A percentile compares a stretch with the other conserved stretches of the same genome.
phyloP scores from a whole-genome alignment of 1,140 invertebrate genomes.

The Pectinophora gossypiella region DNA sequence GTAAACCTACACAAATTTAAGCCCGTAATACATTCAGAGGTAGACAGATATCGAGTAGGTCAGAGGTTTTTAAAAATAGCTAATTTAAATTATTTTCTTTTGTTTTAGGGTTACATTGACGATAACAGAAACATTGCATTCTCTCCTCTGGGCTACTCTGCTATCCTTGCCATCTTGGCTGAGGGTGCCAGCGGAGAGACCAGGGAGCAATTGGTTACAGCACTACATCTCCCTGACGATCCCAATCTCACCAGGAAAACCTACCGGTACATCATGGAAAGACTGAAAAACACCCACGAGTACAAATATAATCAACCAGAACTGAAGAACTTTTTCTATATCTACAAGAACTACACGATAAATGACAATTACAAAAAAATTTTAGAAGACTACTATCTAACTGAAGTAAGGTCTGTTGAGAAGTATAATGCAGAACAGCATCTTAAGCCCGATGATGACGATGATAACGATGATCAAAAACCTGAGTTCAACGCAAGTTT shows the following conservation, averaged over 20 bases:
- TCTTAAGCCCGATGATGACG: conserved; percentile 41
- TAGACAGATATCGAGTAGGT: too few species aligned
- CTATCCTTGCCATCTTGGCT: conserved; percentile 77
- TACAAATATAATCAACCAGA: conserved; percentile 75
- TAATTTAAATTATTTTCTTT: conserved; percentile 9
- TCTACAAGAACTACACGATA: conserved; percentile 79
- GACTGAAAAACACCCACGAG: conserved; percentile 73
- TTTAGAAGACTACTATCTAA: conserved; percentile 76
- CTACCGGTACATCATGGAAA: conserved; percentile 69
- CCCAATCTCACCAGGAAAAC: conserved; percentile 59
- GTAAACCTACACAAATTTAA: too few species aligned
- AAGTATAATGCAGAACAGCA: conserved; percentile 51
- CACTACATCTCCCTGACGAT: conserved; percentile 76
- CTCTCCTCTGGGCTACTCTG: conserved; percentile 78
- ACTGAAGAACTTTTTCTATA: conserved; percentile 80
- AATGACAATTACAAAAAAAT: conserved; percentile 77
- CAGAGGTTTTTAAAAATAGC: too few species aligned
- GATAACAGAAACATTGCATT: conserved; percentile 78
- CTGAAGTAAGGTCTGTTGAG: conserved; percentile 77
- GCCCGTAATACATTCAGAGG: too few species aligned
- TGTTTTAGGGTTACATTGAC: conserved; percentile 71
- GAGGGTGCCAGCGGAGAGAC: conserved; percentile 78
- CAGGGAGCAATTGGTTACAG: conserved; percentile 72
- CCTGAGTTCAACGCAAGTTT: conserved; percentile 38
- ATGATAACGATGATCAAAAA: conserved; percentile 38